Evolutionary conservation across 92 coral and sea anemone species (phyloP), one percentile per base, ranked within the genome.

Genomic region (Epizoanthus fatuus): DNA sequence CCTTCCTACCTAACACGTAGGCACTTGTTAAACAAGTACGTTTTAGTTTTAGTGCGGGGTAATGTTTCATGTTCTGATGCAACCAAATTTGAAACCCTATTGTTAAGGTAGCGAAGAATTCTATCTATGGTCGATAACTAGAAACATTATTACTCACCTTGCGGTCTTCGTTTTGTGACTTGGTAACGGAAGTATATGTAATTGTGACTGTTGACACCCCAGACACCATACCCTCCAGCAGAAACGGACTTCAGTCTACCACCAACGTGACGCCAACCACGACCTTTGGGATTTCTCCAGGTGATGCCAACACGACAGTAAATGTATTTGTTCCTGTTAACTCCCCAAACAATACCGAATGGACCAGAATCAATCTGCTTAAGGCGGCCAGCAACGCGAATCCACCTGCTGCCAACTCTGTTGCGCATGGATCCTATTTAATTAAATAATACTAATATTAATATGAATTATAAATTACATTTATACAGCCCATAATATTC

Each of bases 281-380:
- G 54, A 16, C 66, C 75, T 19, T 57, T 68, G 45, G 71, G 80
- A 45, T 54, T 54, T 47, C 32, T 74, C 82, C 82, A 77, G 29
- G 90, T 67, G 65, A 86, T 78, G 29, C 90, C 91, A 75, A 66
- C 55, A 62, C 91, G 91, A 37, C 91, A 81, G 60, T 63, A 64
- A 57, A 87, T 87, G 4, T 38, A 0, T 12, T 44, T 12, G 12
- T 39, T 68, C 32, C 14, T 45, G 60, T 77, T 87, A 57, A 87
- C 74, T 45, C 91, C 91, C 51, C 70, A 73, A 5, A 87, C 75
- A 10, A 49, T 3, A 2, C 87, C 87, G 13, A 87, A 69, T 7
- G 83, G 83, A 7, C 91, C 91, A 40, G 91, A 87, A 35, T 87
- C 91, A 20, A 87, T 81, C 72, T 87, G 91, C 20, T 25, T 87